These are phyloP conservation scores for Epizoanthus stellaris DNA, from an alignment of 92 coral and sea anemone genomes.

Conservation along the genomic window DNA sequence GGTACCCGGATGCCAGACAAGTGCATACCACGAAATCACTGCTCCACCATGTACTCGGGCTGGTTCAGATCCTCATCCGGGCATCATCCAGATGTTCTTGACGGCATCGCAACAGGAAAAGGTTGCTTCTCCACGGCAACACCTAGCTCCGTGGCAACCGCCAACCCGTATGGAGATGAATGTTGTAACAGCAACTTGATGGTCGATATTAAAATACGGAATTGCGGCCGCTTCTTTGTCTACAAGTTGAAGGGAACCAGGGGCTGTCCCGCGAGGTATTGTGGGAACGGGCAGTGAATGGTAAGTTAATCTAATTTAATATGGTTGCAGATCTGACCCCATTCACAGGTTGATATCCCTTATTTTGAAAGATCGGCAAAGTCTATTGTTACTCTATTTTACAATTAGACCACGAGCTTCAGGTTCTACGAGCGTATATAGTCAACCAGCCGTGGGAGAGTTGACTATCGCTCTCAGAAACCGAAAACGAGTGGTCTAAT, in stretches of 20 bases:
- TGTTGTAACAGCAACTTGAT: not conserved
- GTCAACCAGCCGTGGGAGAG: no score
- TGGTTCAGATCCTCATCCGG: constrained; percentile 11
- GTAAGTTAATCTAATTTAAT: not conserved
- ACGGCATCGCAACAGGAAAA: not conserved
- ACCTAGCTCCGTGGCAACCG: no score
- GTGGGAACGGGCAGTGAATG: constrained; percentile 9
- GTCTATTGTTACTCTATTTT: no score
- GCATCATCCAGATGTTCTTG: constrained; percentile 18
- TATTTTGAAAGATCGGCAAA: no score
- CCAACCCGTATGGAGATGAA: not conserved
- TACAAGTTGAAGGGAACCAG: constrained; percentile 9
- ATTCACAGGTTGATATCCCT: no score
- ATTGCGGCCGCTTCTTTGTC: constrained; percentile 32
- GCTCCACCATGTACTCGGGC: constrained; percentile 10
- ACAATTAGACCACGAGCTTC: no score
- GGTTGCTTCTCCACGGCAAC: not conserved
- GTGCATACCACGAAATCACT: not conserved
- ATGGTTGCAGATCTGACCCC: no score
- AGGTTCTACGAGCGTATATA: no score
- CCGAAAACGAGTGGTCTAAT: no score
- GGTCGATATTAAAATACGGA: constrained; percentile 1
- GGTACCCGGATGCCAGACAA: constrained; percentile 23
- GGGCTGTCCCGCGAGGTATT: constrained; percentile 24
- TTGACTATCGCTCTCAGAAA: no score